Percentiles rank a stretch among this genome's conserved stretches.
These are phyloP conservation scores for Erpetoichthys calabaricus DNA, from an alignment of 2,797 vertebrate species.

Conservation along the genomic window DNA sequence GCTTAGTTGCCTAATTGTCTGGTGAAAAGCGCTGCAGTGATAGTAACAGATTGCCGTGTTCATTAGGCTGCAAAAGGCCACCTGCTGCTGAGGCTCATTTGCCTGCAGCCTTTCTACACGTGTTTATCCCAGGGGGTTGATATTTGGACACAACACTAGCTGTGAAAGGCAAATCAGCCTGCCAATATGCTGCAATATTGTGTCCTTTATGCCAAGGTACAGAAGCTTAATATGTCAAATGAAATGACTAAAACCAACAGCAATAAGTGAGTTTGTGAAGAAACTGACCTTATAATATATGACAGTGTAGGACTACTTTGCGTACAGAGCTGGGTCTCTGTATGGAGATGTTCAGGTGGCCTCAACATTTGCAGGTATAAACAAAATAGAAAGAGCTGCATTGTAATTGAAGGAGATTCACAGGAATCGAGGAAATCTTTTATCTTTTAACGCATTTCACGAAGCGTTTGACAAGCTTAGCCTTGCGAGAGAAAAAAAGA, in stretches of 20 bases:
- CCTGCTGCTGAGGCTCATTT: slow-evolving; percentile 91
- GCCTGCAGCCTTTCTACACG: slow-evolving; percentile 77
- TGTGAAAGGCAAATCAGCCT: slow-evolving; percentile 95
- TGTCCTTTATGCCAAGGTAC: slow-evolving; percentile 90
- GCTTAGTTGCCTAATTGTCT: slow-evolving; percentile 99
- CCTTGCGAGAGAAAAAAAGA: too few species aligned
- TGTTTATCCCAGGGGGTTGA: slow-evolving; percentile 80
- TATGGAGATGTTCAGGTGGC: slow-evolving; percentile 49
- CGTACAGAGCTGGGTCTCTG: slow-evolving; percentile 27
- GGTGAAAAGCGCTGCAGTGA: slow-evolving; percentile 85
- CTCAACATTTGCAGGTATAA: slow-evolving; percentile 34
- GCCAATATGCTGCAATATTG: slow-evolving; percentile 97
- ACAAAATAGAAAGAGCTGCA: slow-evolving; percentile 23
- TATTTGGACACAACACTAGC: slow-evolving; percentile 82
- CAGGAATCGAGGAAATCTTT: too few species aligned
- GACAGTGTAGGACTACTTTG: slow-evolving; percentile 34
- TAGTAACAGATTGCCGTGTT: slow-evolving; percentile 98
- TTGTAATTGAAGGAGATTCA: too few species aligned
- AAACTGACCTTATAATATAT: slow-evolving; percentile 47
- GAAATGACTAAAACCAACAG: slow-evolving; percentile 75
- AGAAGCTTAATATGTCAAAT: slow-evolving; percentile 92
- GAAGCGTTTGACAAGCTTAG: too few species aligned
- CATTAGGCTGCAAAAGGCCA: slow-evolving; percentile 98
- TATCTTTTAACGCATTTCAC: too few species aligned
- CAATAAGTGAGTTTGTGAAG: slow-evolving; percentile 49